Evolutionary conservation across 2,797 vertebrate genomes (phyloP), one percentile per base, ranked within the genome.

Genomic region (Chelmon rostratus): DNA sequence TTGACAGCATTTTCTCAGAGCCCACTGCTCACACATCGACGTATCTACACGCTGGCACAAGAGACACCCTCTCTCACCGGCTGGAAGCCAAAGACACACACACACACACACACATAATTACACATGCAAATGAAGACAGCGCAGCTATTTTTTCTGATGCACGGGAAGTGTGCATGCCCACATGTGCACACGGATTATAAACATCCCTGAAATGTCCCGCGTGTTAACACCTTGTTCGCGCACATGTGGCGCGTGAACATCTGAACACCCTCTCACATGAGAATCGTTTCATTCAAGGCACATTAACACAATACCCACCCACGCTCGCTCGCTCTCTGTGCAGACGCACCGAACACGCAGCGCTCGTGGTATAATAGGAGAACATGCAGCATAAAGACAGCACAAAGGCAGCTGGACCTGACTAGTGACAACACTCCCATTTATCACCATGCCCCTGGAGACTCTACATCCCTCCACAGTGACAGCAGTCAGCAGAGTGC

Each of bases 401-500:
- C 89, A 94, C 89, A 94, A 94, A 93, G 91, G 92, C 91, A 92
- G 87, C 87, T 91, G 91, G 92, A 94, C 92, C 90, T 91, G 89
- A 93, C 90, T 89, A 78, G 86, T 88, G 92, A 95, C 95, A 95
- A 94, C 91, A 87, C 91, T 88, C 77, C 85, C 89, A 95, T 95
- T 95, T 94, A 95, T 95, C 90, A 90, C 78, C 86, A 64, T 75
- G 78, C 69, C 92, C 91, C 88, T 73, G 69, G 87, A 93, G 94
- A 95, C 88, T 92, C 87, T 69, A 81, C 90, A 92, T 93, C 92
- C 88, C 90, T 91, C 81, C 90, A 91, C 87, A 91, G 84, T 71
- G 83, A 91, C 85, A 89, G 84, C 77, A 87, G 79, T 79, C 77
- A 88, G 83, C 80, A 71, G 18, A 66, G 71, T 37, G 3, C 57